Evolutionary conservation across 2,113 vertebrate genomes (phyloP), one percentile per base, ranked within the genome.

Genomic region (Hiodon alosoides): DNA sequence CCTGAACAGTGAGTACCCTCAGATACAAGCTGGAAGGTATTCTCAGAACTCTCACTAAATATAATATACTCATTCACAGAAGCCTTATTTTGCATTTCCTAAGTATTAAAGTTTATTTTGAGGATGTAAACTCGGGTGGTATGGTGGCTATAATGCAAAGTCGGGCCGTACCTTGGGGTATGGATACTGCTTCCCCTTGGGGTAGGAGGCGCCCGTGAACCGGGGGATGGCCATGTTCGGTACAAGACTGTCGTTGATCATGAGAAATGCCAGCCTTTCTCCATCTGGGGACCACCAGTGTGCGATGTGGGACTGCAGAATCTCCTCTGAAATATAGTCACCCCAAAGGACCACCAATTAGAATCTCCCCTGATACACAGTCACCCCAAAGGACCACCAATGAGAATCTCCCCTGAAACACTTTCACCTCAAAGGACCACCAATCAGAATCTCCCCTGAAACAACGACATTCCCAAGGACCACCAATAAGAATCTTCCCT

Each of bases 251-350:
- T 97, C 95, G 2, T 99, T 94, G 83, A 99, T 95, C 79, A 94
- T 98, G 86, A 94, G 92, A 14, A 97, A 98, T n/a, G 95, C 96
- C 67, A 99, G 83, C 73, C 96, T 90, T 4, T 94, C 93, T 11
- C 97, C 96, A 10, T 98, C 95, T 0, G 97, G 95, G 76, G 97
- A 98, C 97, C 97, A 99, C 97, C 97, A 99, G 79, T 99, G 96
- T 9, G 96, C 94, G 9, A 95, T 87, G 66, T 98, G 90, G 62
- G 88, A 95, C 90, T 95, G 95, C 79, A 99, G 83, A 71, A 98
- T 93, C 89, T 99, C 97, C 88, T 99, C 97, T 99, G 85, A 17
- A 79, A 77, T 72, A 62, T 83, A 78, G 3, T 7, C 6, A 67
- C 8, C 5, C 54, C 51, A 74, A 6, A 69, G 7, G 65, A n/a